Evolutionary conservation across 1,140 invertebrate genomes (phyloP), one percentile per base, ranked within the genome.

Genomic region (Drosophila triauraria): DNA sequence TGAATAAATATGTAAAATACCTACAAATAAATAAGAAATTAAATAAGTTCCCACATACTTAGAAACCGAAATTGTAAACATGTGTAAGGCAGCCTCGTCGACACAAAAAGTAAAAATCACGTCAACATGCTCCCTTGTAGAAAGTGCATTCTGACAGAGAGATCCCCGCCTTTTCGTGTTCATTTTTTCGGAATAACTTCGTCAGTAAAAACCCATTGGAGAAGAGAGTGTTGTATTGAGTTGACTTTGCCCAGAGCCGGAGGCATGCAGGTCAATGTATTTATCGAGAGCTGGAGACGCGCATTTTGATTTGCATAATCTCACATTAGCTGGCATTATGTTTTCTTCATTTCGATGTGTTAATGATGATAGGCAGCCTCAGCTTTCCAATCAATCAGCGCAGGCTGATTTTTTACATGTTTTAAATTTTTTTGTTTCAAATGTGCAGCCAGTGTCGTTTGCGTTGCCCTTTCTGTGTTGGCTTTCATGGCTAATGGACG

Each of bases 401-500:
- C 54, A 23, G 67, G 38, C 38, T 30, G 51, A 57, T 53, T 54
- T 56, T 57, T 53, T 54, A 67, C 72, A 53, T 64, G 38, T 56
- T 10, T 8, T 9, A 7, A 25, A 25, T 9, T 35, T 35, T 35
- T 9, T 9, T 35, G 8, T 10, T 15, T 20, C 43, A 43, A 25
- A 79, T 75, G 78, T 83, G 76, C 53, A 75, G 85, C 70, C 61
- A 69, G 69, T 72, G 69, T 71, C 67, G 60, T 80, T 70, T 42
- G 48, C 61, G 59, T 61, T 40, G 27, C 56, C 38, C 20, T 40
- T 46, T 43, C 17, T 9, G 32, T 13, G 30, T 10, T 67, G 48
- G 46, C 51, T 48, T 90, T 84, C 85, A 88, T 84, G 81, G 81
- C 85, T 88, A 84, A 88, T 88, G 81, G 85, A 69, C 77, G 84